Evolutionary conservation across 1,140 invertebrate genomes (phyloP).

Genomic region (Diprion similis): DNA sequence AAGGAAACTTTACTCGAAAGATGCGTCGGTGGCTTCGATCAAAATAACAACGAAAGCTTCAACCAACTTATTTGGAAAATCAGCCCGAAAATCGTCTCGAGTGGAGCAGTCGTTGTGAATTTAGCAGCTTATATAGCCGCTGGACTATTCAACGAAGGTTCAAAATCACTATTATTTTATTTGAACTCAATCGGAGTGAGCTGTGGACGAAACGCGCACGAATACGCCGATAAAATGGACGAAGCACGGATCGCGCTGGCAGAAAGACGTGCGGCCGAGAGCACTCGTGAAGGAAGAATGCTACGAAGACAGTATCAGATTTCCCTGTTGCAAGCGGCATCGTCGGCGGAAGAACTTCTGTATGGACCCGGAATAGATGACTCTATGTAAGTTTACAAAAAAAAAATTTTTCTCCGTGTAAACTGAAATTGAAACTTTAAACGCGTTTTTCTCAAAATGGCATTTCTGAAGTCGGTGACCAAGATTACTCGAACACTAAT

Average conservation of each 20-base stretch:
- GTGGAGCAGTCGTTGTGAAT: conserved; percentile 14
- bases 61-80: conserved; percentile 30
- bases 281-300: conserved; percentile 28
- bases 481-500: too few species aligned
- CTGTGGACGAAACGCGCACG: conserved; percentile 14
- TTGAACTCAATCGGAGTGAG: conserved; percentile 16
- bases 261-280: neutral
- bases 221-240: conserved; percentile 19
- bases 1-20: conserved; percentile 34
- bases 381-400: too few species aligned
- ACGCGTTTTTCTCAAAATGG: too few species aligned
- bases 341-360: too few species aligned
- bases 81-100: conserved; percentile 9
- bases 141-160: conserved; percentile 18
- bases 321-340: too few species aligned
- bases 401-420: too few species aligned
- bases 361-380: too few species aligned
- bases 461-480: too few species aligned
- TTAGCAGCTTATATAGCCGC: conserved; percentile 15
- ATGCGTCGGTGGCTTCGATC: conserved; percentile 34
- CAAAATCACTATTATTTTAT: too few species aligned
- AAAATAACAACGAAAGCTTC: conserved; percentile 40
- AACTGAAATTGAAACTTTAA: too few species aligned
- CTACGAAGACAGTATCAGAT: conserved; percentile 24
- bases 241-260: conserved; percentile 3